phyloP scores from a whole-genome alignment of 2,113 vertebrate species.

The Cricetomys ansorgei region DNA sequence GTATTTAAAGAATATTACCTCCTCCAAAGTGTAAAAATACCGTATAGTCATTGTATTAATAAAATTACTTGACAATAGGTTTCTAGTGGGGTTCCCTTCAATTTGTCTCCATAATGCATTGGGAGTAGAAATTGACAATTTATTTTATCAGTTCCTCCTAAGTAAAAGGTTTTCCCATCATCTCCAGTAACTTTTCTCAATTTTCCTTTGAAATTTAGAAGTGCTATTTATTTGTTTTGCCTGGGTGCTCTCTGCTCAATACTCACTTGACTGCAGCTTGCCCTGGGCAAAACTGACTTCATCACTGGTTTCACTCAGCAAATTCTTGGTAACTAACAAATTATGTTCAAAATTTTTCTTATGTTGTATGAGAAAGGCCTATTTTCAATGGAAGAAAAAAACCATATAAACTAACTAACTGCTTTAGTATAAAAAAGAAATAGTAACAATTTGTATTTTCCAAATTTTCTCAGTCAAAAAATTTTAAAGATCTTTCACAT shows the following conservation, averaged over 20 bases:
- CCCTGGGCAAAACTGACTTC: not conserved
- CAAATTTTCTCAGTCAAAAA: not conserved
- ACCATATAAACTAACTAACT: not conserved
- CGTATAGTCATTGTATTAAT: not conserved
- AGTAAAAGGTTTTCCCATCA: not conserved
- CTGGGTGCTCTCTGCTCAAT: not conserved
- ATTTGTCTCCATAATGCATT: not conserved
- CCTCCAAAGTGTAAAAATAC: not conserved
- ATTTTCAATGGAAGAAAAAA: not conserved
- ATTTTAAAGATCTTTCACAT: not conserved
- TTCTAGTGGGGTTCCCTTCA: not conserved
- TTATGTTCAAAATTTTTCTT: not conserved
- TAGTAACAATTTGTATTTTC: not conserved
- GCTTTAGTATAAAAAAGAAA: not conserved
- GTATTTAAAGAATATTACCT: not conserved
- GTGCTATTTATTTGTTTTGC: not conserved
- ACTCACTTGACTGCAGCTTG: not conserved
- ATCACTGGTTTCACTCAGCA: not conserved
- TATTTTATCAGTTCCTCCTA: not conserved
- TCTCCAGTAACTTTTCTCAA: not conserved
- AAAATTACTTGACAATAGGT: not conserved
- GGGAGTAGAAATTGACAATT: not conserved
- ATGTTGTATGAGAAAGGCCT: not conserved
- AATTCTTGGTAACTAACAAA: not conserved
- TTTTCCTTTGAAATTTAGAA: not conserved